A percentile compares a stretch with the other conserved stretches of the same genome.
These are phyloP conservation scores for Synanceia verrucosa DNA, from an alignment of 2,797 vertebrate genomes.

Conservation along the genomic window DNA sequence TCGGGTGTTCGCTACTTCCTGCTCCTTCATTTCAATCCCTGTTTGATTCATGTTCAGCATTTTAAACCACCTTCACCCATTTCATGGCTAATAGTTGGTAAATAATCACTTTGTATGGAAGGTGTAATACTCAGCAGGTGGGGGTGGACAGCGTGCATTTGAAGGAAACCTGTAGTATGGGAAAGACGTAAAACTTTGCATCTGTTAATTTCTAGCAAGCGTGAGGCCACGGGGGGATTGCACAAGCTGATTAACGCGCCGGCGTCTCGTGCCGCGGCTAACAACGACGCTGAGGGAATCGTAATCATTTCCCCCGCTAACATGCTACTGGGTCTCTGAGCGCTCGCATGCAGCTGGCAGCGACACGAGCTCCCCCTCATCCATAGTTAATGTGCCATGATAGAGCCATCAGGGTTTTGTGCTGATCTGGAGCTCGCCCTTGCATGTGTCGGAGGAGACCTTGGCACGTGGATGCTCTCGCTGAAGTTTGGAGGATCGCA, in stretches of 20 bases:
- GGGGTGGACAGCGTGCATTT: slow-evolving; percentile 2
- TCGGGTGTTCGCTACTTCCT: slow-evolving; percentile 7
- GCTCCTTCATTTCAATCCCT: slow-evolving; percentile 28
- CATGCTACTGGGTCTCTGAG: slow-evolving; percentile 14
- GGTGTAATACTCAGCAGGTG: slow-evolving; percentile 29
- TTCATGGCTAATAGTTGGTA: slow-evolving; percentile 27
- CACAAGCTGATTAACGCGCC: slow-evolving; percentile 37
- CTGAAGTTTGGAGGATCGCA: slow-evolving; percentile 7
- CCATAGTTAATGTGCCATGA: slow-evolving; percentile 64
- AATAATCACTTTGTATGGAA: slow-evolving; percentile 33
- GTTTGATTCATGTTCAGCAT: slow-evolving; percentile 19
- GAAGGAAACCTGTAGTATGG: neutral
- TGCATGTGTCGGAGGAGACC: slow-evolving; percentile 41
- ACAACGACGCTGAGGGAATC: neutral
- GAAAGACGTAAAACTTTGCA: slow-evolving; percentile 19
- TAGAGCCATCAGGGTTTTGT: slow-evolving; percentile 53
- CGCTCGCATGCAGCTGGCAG: slow-evolving; percentile 19
- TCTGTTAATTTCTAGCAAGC: neutral
- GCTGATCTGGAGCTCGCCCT: slow-evolving; percentile 52
- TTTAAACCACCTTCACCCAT: slow-evolving; percentile 17
- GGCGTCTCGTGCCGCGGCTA: neutral
- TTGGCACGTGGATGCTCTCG: slow-evolving; percentile 4
- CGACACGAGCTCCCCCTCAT: slow-evolving; percentile 12
- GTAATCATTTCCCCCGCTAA: neutral
- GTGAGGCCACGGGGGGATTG: slow-evolving; percentile 7